Evolutionary conservation across 2,113 vertebrate species (phyloP), one percentile per base, ranked within the genome.

Genomic region (Pyxicephalus adspersus): DNA sequence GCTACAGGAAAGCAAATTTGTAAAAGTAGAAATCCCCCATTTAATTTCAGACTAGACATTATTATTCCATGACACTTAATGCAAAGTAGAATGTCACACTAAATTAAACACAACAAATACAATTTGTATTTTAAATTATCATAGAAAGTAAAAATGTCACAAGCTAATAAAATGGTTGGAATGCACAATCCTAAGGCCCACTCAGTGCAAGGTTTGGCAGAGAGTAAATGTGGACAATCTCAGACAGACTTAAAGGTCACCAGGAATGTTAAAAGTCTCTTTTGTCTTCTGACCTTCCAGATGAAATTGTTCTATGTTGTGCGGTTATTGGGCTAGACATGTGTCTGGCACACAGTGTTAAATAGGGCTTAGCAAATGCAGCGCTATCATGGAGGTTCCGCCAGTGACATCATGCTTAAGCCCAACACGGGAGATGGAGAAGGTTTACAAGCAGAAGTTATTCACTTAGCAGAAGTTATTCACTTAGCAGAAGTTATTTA

Each of bases 251-350:
- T 75, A 61, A 75, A 61, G 57, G 72, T 45, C 57, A 61, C 4
- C 5, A 31, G 31, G 57, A 25, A 61, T 16, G 0, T 61, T 45
- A 2, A n/a, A 54, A 71, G 7, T 52, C 67, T 26, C 50, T 34
- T 75, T 38, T 73, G 29, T 58, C 70, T 57, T 31, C 52, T 45
- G 61, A 45, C n/a, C 45, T 54, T 52, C 34, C 72, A 61, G 72
- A 61, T 20, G 23, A 34, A 22, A 61, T 61, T 23, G 23, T 57
- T 45, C 45, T 6, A 45, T 18, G 11, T 22, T 67, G 64, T 67
- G 72, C n/a, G 45, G 28, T 61, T 45, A 34, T 73, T 22, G 8
- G 67, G 3, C 64, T 66, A 9, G 29, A 38, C 20, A 52, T 17
- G n/a, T 50, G n/a, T 22, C 11, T 20, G 34, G 45, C 34, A 22